Evolutionary conservation across 2,113 vertebrate species (phyloP).

Genomic region (Platanista minor): DNA sequence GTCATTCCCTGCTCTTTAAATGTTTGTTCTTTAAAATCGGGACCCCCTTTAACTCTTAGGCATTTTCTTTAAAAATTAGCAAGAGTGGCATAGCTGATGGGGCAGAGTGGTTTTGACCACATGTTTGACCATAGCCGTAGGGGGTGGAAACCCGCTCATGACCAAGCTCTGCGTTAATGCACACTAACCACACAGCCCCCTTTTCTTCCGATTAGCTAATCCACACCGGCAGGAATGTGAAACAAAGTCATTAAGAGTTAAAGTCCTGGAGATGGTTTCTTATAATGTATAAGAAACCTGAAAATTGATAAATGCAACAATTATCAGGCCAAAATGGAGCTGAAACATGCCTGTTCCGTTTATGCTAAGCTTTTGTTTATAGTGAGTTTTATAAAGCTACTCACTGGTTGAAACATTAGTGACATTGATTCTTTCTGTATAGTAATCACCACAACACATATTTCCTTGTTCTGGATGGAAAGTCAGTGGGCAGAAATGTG

Average conservation of each 20-base stretch:
- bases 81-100: not conserved
- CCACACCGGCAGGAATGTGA: not conserved
- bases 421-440: not conserved
- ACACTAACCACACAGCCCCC: not conserved
- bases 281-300: not conserved
- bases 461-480: not conserved
- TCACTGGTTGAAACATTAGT: not conserved
- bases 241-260: not conserved
- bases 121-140: not conserved
- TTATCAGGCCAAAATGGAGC: not conserved
- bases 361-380: not conserved
- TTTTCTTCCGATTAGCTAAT: not conserved
- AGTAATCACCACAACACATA: not conserved
- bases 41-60: not conserved
- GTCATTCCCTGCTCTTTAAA: not conserved
- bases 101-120: not conserved
- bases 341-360: not conserved
- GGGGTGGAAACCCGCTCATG: not conserved
- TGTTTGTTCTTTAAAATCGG: not conserved
- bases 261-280: not conserved
- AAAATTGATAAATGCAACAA: constrained; percentile 7
- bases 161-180: not conserved
- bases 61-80: not conserved
- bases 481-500: constrained; percentile 19
- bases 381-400: not conserved